These are phyloP conservation scores for Parazoanthus darwini DNA, from an alignment of 92 coral and sea anemone genomes.

Conservation along the genomic window DNA sequence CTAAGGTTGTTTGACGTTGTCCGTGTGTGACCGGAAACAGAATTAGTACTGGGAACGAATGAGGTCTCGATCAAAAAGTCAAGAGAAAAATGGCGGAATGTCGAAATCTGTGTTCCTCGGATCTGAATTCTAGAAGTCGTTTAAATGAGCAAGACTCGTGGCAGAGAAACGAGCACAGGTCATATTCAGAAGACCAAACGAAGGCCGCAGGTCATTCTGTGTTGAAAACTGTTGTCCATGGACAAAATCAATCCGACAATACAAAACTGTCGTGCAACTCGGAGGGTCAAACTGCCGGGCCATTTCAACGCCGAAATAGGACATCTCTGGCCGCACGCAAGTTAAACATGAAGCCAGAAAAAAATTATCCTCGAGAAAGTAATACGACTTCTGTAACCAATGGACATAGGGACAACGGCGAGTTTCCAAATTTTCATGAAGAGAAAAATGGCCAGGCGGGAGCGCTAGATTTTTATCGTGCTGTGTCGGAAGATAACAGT, in stretches of 20 bases:
- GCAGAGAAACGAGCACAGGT: neutral
- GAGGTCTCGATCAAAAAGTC: conserved; percentile 3
- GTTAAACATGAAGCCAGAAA: conserved; percentile 39
- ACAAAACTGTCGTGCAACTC: conserved; percentile 12
- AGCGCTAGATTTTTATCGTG: conserved; percentile 4
- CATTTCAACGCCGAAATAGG: conserved; percentile 45
- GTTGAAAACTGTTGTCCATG: conserved; percentile 30
- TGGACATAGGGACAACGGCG: conserved; percentile 7
- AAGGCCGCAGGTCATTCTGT: conserved; percentile 30
- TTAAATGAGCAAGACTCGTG: conserved; percentile 12
- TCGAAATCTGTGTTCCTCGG: conserved; percentile 11
- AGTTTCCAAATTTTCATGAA: neutral
- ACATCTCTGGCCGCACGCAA: conserved; percentile 43
- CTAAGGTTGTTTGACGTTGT: neutral
- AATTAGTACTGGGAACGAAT: conserved; percentile 44
- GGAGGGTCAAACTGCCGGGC: conserved; percentile 31
- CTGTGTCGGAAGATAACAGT: conserved; percentile 25
- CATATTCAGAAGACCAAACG: conserved; percentile 25
- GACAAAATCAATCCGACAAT: neutral
- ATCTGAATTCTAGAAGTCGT: conserved; percentile 13
- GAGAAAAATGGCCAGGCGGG: conserved; percentile 3
- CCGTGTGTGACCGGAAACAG: conserved; percentile 42
- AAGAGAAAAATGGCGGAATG: conserved; percentile 31
- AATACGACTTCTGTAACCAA: neutral
- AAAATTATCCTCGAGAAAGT: neutral